These are phyloP conservation scores for Umimayanthus chanpuru DNA, from an alignment of 92 coral and sea anemone species.

Conservation along the genomic window DNA sequence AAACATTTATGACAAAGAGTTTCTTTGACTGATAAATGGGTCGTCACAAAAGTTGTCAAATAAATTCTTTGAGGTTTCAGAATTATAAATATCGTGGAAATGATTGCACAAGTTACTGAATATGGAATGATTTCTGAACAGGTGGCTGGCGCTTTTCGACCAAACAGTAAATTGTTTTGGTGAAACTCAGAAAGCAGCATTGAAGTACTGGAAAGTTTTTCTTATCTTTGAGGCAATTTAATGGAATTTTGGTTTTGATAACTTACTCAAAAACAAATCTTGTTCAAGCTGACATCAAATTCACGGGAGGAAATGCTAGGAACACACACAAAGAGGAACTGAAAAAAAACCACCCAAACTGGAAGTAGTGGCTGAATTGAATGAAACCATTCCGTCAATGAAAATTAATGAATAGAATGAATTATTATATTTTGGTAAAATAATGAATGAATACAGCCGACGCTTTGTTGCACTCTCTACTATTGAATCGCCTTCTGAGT, in stretches of 20 bases:
- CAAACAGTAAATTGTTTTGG: background rate
- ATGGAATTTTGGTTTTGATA: background rate
- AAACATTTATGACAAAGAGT: background rate
- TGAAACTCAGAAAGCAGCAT: background rate
- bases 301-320: background rate
- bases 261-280: background rate
- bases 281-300: background rate
- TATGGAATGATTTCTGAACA: slow-evolving; percentile 13
- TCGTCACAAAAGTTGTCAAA: slow-evolving; percentile 12
- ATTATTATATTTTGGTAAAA: background rate
- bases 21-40: background rate
- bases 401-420: background rate
- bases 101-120: background rate
- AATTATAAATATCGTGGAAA: background rate
- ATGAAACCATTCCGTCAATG: background rate
- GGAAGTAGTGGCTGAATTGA: background rate
- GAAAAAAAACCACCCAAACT: background rate
- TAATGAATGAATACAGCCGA: background rate
- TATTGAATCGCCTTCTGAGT: background rate
- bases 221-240: background rate
- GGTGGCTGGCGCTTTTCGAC: slow-evolving; percentile 15
- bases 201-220: background rate
- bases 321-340: background rate
- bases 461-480: slow-evolving; percentile 1
- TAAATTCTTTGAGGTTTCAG: slow-evolving; percentile 12